Percentiles rank a stretch among this genome's conserved stretches.
Conservation (phyloP, 1,140 invertebrate genomes). For the Armadillidium nasatum region DNA sequence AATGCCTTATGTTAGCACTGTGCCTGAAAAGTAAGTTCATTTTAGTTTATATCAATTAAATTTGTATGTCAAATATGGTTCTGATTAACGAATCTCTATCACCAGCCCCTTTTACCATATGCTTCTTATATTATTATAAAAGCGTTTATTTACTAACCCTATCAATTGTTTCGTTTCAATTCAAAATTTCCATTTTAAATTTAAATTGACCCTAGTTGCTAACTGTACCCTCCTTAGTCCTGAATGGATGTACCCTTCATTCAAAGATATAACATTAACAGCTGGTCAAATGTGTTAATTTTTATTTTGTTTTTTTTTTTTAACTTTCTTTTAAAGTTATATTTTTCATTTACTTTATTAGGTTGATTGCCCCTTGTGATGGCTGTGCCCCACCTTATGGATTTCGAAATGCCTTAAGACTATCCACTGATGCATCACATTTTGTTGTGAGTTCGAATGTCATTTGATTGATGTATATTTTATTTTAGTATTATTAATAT, state of each 20-base stretch:
- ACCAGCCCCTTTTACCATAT: too few relatives aligned
- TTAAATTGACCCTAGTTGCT: too few relatives aligned
- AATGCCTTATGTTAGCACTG: conserved; percentile 79
- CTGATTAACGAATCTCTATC: too few relatives aligned
- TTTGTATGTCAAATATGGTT: neutral
- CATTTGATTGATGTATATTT: neutral
- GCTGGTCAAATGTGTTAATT: too few relatives aligned
- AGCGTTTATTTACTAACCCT: too few relatives aligned
- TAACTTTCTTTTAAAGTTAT: too few relatives aligned
- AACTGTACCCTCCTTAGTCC: too few relatives aligned
- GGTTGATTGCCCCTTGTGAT: conserved; percentile 62
- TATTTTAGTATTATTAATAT: neutral
- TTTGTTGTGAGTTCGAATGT: conserved; percentile 42
- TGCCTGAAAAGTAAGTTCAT: conserved; percentile 52
- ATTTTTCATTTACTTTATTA: conserved; percentile 24
- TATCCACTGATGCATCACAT: conserved; percentile 71
- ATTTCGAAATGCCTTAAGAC: conserved; percentile 82
- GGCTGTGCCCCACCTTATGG: conserved; percentile 88
- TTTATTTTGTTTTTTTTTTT: too few relatives aligned
- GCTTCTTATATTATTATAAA: neutral
- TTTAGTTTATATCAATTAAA: conserved; percentile 14
- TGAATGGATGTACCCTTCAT: too few relatives aligned
- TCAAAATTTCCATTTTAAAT: neutral
- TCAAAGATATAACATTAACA: too few relatives aligned
- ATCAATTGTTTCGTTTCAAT: neutral